Percentiles rank a stretch among this genome's conserved stretches.
These are phyloP conservation scores for Eira barbara DNA, from an alignment of 2,113 vertebrate genomes.

Conservation along the genomic window DNA sequence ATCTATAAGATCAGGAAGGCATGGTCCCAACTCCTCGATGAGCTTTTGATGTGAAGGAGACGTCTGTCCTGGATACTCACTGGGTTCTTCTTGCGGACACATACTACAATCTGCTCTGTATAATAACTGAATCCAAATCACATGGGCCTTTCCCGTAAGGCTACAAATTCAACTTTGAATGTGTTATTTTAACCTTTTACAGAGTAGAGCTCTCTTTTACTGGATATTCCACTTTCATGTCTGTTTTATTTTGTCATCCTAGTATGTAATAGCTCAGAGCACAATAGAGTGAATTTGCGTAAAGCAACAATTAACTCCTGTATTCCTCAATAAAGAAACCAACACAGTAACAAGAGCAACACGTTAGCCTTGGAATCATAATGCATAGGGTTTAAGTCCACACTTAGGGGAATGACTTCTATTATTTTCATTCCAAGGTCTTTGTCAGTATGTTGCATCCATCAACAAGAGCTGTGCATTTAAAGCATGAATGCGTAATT, in stretches of 20 bases:
- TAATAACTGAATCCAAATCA: constrained; percentile 73
- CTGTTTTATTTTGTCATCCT: background rate
- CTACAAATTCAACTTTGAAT: constrained; percentile 76
- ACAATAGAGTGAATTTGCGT: background rate
- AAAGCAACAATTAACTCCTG: constrained; percentile 43
- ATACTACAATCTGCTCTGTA: constrained; percentile 34
- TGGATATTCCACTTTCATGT: background rate
- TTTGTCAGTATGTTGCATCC: constrained; percentile 1
- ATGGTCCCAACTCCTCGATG: background rate
- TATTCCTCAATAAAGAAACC: constrained; percentile 2
- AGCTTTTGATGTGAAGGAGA: constrained; percentile 11
- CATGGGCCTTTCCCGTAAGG: constrained; percentile 66
- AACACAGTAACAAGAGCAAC: constrained; percentile 1
- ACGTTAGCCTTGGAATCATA: constrained; percentile 14
- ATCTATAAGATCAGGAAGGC: background rate
- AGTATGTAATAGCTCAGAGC: background rate
- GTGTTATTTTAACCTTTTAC: constrained; percentile 77
- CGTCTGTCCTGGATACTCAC: background rate
- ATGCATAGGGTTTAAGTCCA: background rate
- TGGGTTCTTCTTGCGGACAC: background rate
- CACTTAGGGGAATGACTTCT: background rate
- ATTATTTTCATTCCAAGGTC: constrained; percentile 21
- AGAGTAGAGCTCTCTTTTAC: constrained; percentile 74
- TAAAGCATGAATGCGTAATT: constrained; percentile 37
- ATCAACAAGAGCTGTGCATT: background rate